These are phyloP conservation scores for Sciurus niger DNA, from an alignment of 2,113 vertebrate genomes.

Conservation along the genomic window DNA sequence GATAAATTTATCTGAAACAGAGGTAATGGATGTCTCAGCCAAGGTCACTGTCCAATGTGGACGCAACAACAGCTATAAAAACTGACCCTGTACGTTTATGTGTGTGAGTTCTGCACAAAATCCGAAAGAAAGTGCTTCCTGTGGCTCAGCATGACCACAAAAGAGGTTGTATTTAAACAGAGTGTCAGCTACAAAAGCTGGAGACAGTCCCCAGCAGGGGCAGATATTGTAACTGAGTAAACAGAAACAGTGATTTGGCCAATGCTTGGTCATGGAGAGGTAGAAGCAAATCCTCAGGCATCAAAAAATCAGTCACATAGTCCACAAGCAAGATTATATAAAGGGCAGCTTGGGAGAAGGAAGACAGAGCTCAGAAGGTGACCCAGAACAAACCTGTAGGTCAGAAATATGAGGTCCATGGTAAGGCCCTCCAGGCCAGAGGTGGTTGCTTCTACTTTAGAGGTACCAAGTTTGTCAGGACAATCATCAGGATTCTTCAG, in stretches of 20 bases:
- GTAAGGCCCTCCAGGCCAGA: background rate
- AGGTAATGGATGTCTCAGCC: background rate
- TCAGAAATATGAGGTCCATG: background rate
- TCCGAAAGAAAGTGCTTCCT: conserved; percentile 48
- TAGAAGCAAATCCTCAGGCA: background rate
- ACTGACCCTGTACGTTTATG: conserved; percentile 4
- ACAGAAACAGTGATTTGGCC: background rate
- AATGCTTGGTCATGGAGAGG: background rate
- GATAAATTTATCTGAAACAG: conserved; percentile 56
- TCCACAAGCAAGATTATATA: background rate
- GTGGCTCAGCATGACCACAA: conserved; percentile 34
- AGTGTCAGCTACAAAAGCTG: background rate
- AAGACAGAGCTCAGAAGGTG: background rate
- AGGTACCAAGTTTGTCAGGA: background rate
- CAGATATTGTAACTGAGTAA: background rate
- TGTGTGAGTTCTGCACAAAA: background rate
- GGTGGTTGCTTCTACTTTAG: background rate
- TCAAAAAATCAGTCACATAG: conserved; percentile 12
- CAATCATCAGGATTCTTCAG: background rate
- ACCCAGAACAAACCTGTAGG: background rate
- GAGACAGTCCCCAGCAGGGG: background rate
- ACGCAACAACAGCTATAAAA: background rate
- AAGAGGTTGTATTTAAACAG: background rate
- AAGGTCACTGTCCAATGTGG: conserved; percentile 7
- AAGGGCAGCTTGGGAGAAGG: background rate